Base-by-base conservation (phyloP, 1,140 invertebrate genomes). In the Druon quercuslanigerum region DNA sequence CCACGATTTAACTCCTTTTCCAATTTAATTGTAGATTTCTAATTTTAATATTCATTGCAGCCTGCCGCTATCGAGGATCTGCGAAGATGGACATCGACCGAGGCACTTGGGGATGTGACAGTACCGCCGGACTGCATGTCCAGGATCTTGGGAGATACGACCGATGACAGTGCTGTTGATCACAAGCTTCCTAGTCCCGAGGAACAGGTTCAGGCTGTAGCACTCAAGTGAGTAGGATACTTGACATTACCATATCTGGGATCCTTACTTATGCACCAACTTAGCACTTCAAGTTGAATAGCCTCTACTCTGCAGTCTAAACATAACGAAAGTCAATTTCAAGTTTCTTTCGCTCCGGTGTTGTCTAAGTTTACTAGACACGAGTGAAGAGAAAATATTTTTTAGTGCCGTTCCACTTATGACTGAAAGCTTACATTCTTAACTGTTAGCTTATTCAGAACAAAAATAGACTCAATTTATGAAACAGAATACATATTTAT, bases 111-210 rank as follows among this genome's bases (percentile, higher is more conserved):
- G 74, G 96, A 96, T 85, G 93, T 96, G 60, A 96, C 96, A 16
- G 95, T 96, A 16, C 92, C 94, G 19, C 95, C 96, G 33, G 95
- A 96, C 88, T 95, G 95, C 78, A 93, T 94, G 76, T 93, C 94
- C 79, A 89, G 90, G 74, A 92, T 93, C 76, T 79, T 90, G 16
- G 87, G 84, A 56, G 87, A 90, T 46, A 94, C 93, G 8, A 90
- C 91, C 3, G 93, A 95, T 84, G 95, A 95, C 85, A 94, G 94
- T 87, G 94, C 93, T 83, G 94, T 95, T 81, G 95, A 96, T 91
- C 95, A 96, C 90, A 94, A 95, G 86, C 91, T 97, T 83, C 96
- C 96, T 56, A 96, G 95, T 79, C 96, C 96, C 3, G 95, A 96
- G 88, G 96, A 96, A 92, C 95, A 96, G 90, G 92, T 96, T 75